Conservation (phyloP, 2,888 invertebrate species). For the Caenorhabditis wallacei region DNA sequence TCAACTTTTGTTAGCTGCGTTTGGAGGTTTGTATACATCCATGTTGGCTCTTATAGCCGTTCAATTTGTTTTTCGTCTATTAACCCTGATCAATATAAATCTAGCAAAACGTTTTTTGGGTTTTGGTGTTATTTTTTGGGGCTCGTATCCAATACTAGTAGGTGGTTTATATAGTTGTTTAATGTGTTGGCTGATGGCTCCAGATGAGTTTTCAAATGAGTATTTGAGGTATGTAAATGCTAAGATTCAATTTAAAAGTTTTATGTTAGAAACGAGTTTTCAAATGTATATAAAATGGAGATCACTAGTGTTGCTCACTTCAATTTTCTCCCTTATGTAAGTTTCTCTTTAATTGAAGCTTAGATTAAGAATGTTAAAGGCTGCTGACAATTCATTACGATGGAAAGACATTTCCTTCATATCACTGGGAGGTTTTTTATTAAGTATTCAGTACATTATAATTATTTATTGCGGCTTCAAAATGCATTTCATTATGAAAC, state of each 20-base stretch:
- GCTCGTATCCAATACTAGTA: too few relatives aligned
- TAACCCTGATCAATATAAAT: too few relatives aligned
- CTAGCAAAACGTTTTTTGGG: too few relatives aligned
- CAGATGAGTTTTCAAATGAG: conserved; percentile 5
- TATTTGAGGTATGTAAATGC: background rate
- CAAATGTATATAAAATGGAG: background rate
- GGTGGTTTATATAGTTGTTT: too few relatives aligned
- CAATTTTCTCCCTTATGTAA: background rate
- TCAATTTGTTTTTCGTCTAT: too few relatives aligned
- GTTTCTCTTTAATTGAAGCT: background rate
- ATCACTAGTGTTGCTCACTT: background rate
- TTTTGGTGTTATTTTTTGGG: too few relatives aligned
- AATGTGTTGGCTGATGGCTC: too few relatives aligned
- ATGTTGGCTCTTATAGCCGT: too few relatives aligned
- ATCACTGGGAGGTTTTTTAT: background rate
- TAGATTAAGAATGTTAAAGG: background rate
- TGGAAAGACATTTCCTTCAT: background rate
- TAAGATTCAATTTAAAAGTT: background rate
- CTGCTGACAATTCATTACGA: background rate
- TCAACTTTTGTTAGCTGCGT: too few relatives aligned
- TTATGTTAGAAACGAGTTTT: background rate
- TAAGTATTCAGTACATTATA: background rate
- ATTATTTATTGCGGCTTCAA: background rate
- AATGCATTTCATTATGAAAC: background rate
- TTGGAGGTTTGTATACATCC: too few relatives aligned